Conservation (phyloP, 2,797 vertebrate genomes). For the Rhabdomys pumilio region DNA sequence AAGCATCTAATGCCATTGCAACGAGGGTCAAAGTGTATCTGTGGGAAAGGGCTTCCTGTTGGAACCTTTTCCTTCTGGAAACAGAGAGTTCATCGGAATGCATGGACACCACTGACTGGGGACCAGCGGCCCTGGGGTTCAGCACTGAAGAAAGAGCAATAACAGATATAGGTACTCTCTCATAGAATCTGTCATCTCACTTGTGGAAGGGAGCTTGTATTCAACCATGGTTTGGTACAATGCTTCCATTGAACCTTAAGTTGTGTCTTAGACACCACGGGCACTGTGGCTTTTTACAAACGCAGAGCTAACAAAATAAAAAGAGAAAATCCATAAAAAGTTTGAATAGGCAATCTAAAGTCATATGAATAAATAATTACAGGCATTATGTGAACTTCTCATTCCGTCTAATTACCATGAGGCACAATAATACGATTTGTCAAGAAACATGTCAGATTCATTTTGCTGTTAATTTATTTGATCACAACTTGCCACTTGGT, state of each 20-base stretch:
- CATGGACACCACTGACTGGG: not conserved
- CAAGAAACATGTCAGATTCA: conserved; percentile 53
- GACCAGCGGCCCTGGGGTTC: not conserved
- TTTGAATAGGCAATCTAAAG: conserved; percentile 71
- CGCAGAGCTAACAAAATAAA: conserved; percentile 61
- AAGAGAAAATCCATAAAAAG: conserved; percentile 71
- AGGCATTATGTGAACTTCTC: conserved; percentile 67
- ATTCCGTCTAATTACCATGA: conserved; percentile 71
- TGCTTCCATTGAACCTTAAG: conserved; percentile 33
- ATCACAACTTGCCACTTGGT: conserved; percentile 52
- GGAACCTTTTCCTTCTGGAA: not conserved
- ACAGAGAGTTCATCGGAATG: not conserved
- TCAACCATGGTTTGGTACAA: not conserved
- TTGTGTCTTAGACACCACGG: conserved; percentile 36
- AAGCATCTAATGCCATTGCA: not conserved
- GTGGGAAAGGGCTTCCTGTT: not conserved
- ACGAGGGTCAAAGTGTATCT: not conserved
- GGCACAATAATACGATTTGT: conserved; percentile 59
- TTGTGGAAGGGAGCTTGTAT: not conserved
- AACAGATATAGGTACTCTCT: not conserved
- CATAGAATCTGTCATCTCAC: not conserved
- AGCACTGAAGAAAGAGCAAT: not conserved
- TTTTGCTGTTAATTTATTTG: conserved; percentile 69
- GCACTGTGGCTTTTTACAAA: conserved; percentile 23
- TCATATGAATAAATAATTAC: conserved; percentile 79